Evolutionary conservation across 2,113 vertebrate species (phyloP), one percentile per base, ranked within the genome.

Genomic region (Caranx ignobilis): DNA sequence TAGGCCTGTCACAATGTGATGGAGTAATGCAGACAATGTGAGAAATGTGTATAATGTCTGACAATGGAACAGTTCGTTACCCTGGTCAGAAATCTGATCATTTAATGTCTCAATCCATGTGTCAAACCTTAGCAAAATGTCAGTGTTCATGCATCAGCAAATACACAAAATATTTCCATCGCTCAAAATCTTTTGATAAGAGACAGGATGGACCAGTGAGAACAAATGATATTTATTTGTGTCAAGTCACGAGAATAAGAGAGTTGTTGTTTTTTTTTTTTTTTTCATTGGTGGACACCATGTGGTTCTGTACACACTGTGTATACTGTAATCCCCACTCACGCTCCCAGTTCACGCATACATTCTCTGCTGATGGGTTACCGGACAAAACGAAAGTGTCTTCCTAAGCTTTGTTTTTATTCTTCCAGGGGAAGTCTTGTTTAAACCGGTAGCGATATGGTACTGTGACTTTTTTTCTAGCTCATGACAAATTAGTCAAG

Each of bases 391-490:
- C 21, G 34, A 72, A 48, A 69, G 21, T 32, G 39, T 72, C 61
- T 72, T 41, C 56, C 67, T 32, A 47, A 39, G 26, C 18, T 54
- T 35, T 50, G 16, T 43, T 77, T 68, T 50, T 39, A 54, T 45
- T 73, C 56, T 48, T 68, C 45, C 16, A 21, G 15, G 47, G n/a
- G n/a, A 63, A 61, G 52, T 35, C 11, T 41, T 41, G 21, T 18
- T 18, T 11, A 21, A 60, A 35, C 5, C 13, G 7, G 61, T 1
- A 43, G 39, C 66, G 48, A 57, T 39, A 34, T 50, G 64, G 70
- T 74, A 81, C 68, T 57, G 81, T 74, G 56, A 62, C 50, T 54
- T 66, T 35, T 63, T 71, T 63, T 54, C 62, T 79, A 68, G 62
- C 67, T 71, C 31, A 52, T 76, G 73, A 45, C 56, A 65, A 9